These are phyloP conservation scores for Clavelina lepadiformis DNA, from an alignment of 23 tunicate species.

Conservation along the genomic window DNA sequence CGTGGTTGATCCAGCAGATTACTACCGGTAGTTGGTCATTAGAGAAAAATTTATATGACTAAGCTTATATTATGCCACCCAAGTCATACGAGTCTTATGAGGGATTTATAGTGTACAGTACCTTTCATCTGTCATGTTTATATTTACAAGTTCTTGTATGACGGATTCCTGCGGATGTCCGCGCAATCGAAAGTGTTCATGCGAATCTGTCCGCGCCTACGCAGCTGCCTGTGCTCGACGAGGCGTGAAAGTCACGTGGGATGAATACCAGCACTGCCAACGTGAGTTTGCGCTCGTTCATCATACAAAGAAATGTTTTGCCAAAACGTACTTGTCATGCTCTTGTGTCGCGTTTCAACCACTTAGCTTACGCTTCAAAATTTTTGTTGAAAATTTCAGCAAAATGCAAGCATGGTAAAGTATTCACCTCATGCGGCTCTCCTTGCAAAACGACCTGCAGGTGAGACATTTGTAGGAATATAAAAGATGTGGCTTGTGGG, in stretches of 20 bases:
- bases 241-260: conserved; percentile 48
- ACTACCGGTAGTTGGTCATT: conserved; percentile 63
- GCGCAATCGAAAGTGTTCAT: conserved; percentile 51
- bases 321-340: not conserved
- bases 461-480: conserved; percentile 16
- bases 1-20: conserved; percentile 52
- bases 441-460: conserved; percentile 50
- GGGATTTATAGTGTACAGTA: too few species aligned
- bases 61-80: too few species aligned
- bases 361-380: not conserved
- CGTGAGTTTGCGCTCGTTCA: too few species aligned
- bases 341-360: not conserved
- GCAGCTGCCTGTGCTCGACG: conserved; percentile 59
- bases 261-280: conserved; percentile 38
- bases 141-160: conserved; percentile 57
- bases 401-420: conserved; percentile 50
- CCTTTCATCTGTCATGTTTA: not conserved
- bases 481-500: not conserved
- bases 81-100: too few species aligned
- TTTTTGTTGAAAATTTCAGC: not conserved
- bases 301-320: not conserved
- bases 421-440: conserved; percentile 52
- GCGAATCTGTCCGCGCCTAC: conserved; percentile 86
- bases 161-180: conserved; percentile 80
- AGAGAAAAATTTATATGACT: too few species aligned